Base-by-base conservation (phyloP, 2,888 invertebrate genomes). In the Ischnura elegans region DNA sequence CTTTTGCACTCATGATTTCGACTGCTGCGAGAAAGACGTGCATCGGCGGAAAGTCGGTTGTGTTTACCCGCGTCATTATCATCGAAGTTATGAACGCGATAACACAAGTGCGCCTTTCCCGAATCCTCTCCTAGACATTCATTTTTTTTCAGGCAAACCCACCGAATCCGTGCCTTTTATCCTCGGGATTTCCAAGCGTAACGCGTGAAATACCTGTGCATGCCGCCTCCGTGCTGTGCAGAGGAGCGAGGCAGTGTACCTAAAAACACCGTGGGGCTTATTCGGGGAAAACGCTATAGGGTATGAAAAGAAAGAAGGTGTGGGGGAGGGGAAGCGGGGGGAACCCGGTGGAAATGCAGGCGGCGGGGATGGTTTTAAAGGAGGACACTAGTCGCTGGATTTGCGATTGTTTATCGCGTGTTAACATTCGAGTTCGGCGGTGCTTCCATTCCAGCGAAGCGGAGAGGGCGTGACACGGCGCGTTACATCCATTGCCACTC, bases 61-160 rank as follows among this genome's bases (percentile, higher is more conserved):
- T 61, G 90, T 61, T 61, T 61, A 43, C 43, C 10, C 25, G 25
- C 43, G 90, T 61, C 45, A 90, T 61, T 61, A 90, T 90, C 76
- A 90, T 90, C 76, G 76, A 76, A 76, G 76, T 76, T 90, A 61
- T 61, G 61, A 90, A 66, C 90, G 90, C 61, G 43, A 76, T 76
- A 76, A 76, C 76, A 76, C 76, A 36, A 76, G 76, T 36, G 76
- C 16, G 76, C 36, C 76, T 29, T 13, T 76, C 29, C 61, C 10
- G 76, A 36, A 13, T 36, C 29, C 36, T 36, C 36, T 76, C 76
- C 76, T 61, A n/a, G n/a, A n/a, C 51, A 36, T 10, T 21, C 8
- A 36, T 76, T 76, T 76, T 36, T 61, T 61, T 61, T 6, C 5
- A 51, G 51, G 13, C 51, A 51, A 51, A 51, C 25, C 61, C 61